phyloP scores from a whole-genome alignment of 2,113 vertebrate genomes.

The Anolis sagrei region DNA sequence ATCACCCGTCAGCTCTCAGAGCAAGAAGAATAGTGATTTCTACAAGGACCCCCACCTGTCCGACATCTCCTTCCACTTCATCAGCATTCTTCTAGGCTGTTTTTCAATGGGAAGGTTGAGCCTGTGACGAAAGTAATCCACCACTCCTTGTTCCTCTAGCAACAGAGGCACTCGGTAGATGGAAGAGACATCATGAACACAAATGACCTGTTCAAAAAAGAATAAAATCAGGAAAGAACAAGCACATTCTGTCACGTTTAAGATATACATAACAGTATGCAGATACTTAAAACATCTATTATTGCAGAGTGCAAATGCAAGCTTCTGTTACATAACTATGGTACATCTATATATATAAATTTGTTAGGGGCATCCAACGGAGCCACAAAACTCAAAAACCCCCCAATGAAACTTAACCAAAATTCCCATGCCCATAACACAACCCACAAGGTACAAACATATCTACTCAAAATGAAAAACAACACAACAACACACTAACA shows the following conservation, averaged over 20 bases:
- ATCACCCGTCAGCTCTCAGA: rapidly evolving
- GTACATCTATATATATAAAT: too few species aligned
- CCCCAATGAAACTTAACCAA: too few species aligned
- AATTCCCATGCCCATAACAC: too few species aligned
- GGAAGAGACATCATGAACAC: constrained; percentile 93
- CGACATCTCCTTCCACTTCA: constrained; percentile 98
- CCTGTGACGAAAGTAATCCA: constrained; percentile 89
- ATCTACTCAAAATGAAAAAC: too few species aligned
- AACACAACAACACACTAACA: too few species aligned
- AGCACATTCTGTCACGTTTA: neutral
- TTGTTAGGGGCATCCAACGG: too few species aligned
- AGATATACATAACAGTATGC: neutral
- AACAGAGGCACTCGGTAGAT: constrained; percentile 93
- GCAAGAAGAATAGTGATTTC: neutral
- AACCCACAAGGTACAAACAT: too few species aligned
- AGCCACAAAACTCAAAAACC: too few species aligned
- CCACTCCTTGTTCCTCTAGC: constrained; percentile 93
- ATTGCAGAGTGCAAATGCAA: neutral
- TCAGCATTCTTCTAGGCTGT: constrained; percentile 87
- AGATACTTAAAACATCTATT: neutral
- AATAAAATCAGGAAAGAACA: neutral
- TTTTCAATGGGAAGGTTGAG: constrained; percentile 91
- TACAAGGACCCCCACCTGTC: constrained; percentile 81
- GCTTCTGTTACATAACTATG: neutral
- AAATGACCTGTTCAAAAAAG: constrained; percentile 87